Evolutionary conservation across 2,113 vertebrate genomes (phyloP).

Genomic region (Ceyx melanurus): DNA sequence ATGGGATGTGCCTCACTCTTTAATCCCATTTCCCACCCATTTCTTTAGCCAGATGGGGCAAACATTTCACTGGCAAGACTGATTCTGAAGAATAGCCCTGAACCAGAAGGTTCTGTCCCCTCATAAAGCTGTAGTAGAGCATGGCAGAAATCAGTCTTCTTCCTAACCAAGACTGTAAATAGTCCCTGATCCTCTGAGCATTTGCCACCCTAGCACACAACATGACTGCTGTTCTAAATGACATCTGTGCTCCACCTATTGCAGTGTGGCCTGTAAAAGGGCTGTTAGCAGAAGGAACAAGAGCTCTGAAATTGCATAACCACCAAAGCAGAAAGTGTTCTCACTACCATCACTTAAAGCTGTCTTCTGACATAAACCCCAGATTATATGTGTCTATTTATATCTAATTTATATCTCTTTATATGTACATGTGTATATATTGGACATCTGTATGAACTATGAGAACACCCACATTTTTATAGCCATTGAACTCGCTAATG

Average conservation of each 20-base stretch:
- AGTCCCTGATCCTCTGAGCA: neutral
- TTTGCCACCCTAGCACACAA: neutral
- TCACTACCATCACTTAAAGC: neutral
- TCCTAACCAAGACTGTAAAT: neutral
- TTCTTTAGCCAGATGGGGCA: neutral
- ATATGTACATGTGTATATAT: conserved; percentile 47
- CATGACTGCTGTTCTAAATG: neutral
- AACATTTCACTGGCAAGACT: neutral
- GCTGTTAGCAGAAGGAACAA: neutral
- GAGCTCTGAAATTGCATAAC: neutral
- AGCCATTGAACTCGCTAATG: neutral
- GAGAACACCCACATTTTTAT: conserved; percentile 55
- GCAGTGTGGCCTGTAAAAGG: neutral
- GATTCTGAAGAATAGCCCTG: neutral
- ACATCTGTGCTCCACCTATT: neutral
- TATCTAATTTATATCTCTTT: conserved; percentile 12
- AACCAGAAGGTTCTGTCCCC: neutral
- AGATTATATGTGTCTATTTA: conserved; percentile 51
- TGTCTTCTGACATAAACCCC: conserved; percentile 9
- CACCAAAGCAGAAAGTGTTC: neutral
- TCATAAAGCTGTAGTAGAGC: neutral
- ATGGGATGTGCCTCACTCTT: neutral
- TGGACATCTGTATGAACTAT: conserved; percentile 45
- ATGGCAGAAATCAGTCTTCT: neutral
- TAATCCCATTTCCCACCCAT: neutral